Conservation (phyloP, 64 coral and sea anemone species). For the Hydrozoanthus tunicans region DNA sequence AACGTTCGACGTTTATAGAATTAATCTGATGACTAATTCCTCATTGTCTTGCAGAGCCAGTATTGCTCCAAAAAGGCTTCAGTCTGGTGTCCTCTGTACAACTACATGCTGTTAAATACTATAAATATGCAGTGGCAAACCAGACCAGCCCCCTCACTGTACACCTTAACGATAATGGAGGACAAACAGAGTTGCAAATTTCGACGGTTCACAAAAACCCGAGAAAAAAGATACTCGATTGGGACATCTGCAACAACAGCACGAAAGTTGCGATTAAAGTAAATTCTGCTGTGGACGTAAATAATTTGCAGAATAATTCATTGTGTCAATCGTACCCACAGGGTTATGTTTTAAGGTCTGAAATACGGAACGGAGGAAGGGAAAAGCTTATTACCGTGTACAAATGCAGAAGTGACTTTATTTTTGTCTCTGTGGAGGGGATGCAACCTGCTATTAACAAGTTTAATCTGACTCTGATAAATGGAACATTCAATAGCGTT, state of each 20-base stretch:
- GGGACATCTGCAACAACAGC: conserved; percentile 13
- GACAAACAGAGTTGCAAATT: conserved; percentile 14
- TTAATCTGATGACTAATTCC: too few species aligned
- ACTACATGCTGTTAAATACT: conserved; percentile 26
- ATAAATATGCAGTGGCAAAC: conserved; percentile 20
- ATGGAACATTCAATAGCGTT: not conserved
- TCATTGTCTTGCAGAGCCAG: conserved; percentile 23
- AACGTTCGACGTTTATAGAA: too few species aligned
- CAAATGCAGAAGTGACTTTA: not conserved
- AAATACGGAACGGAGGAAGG: not conserved
- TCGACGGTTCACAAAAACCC: conserved; percentile 27
- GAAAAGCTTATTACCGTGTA: not conserved
- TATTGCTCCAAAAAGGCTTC: conserved; percentile 14
- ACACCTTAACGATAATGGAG: not conserved
- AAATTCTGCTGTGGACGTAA: not conserved
- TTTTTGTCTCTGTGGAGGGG: conserved; percentile 52
- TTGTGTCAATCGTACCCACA: not conserved
- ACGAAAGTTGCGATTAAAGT: not conserved
- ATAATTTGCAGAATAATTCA: not conserved
- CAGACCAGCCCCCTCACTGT: not conserved
- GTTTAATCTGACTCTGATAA: conserved; percentile 31
- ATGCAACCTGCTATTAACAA: not conserved
- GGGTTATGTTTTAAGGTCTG: conserved; percentile 8
- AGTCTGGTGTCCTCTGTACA: not conserved
- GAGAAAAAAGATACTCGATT: conserved; percentile 7